These are phyloP conservation scores for Bombus impatiens DNA, from an alignment of 1,140 invertebrate genomes.

Conservation along the genomic window DNA sequence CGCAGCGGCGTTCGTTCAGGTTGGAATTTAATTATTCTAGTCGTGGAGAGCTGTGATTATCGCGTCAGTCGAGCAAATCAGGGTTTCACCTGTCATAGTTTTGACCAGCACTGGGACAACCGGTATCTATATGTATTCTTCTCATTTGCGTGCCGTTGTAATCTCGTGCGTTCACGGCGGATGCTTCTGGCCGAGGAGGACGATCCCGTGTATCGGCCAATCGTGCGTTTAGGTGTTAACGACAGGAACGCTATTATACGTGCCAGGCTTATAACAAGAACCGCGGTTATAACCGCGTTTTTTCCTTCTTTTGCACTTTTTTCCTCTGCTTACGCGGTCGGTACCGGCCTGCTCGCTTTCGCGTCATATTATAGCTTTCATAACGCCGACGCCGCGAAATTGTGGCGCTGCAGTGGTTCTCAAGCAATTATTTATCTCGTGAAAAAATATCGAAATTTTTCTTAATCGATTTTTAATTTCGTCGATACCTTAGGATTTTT, in stretches of 20 bases:
- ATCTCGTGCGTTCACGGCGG: conserved; percentile 32
- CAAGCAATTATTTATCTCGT: not conserved
- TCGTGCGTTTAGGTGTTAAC: conserved; percentile 78
- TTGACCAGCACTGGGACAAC: conserved; percentile 60
- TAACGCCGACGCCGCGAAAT: conserved; percentile 71
- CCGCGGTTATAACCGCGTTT: conserved; percentile 48
- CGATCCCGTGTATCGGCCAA: conserved; percentile 47
- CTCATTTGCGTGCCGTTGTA: conserved; percentile 29
- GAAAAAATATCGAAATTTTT: not conserved
- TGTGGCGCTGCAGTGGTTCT: conserved; percentile 69
- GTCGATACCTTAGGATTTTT: no score
- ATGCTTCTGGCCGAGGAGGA: conserved; percentile 13
- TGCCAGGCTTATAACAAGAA: conserved; percentile 72
- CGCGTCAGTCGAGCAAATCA: conserved; percentile 73
- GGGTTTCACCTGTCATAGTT: conserved; percentile 70
- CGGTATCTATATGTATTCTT: conserved; percentile 10
- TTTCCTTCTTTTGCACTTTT: conserved; percentile 42
- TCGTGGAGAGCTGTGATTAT: conserved; percentile 71
- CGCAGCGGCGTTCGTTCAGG: conserved; percentile 24
- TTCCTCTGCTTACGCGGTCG: conserved; percentile 61
- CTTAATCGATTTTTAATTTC: not conserved
- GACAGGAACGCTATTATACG: conserved; percentile 75
- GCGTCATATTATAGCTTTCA: conserved; percentile 72
- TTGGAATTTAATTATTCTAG: conserved; percentile 76
- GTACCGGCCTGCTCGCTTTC: conserved; percentile 59